These are phyloP conservation scores for Esox niger DNA, from an alignment of 2,113 vertebrate genomes.

Conservation along the genomic window DNA sequence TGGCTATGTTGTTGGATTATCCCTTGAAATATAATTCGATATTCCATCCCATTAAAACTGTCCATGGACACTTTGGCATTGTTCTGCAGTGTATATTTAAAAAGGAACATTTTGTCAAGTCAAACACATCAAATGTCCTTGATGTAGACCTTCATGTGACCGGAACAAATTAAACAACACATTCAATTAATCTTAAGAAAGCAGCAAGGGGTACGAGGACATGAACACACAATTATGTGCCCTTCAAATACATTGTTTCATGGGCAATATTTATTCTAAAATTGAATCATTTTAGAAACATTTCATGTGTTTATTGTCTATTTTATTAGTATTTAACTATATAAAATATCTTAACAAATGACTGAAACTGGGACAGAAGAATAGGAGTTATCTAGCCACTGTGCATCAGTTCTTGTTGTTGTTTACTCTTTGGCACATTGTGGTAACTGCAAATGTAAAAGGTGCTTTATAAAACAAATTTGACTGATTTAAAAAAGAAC, in stretches of 20 bases:
- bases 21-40: conserved; percentile 11
- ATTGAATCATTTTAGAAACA: too few relatives aligned
- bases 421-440: too few relatives aligned
- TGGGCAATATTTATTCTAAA: too few relatives aligned
- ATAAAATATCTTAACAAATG: too few relatives aligned
- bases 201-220: conserved; percentile 12
- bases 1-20: conserved; percentile 13
- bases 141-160: conserved; percentile 19
- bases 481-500: too few relatives aligned
- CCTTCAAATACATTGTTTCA: neutral
- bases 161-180: conserved; percentile 21
- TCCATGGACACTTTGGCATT: neutral
- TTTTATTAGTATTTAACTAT: too few relatives aligned
- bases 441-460: too few relatives aligned
- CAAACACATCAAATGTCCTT: conserved; percentile 9
- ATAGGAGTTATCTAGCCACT: too few relatives aligned
- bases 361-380: too few relatives aligned
- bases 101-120: conserved; percentile 34
- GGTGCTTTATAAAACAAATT: too few relatives aligned
- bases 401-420: too few relatives aligned
- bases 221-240: neutral
- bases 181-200: conserved; percentile 22
- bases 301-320: too few relatives aligned
- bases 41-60: neutral
- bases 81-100: conserved; percentile 14